These are phyloP conservation scores for Hippocampus mohnikei DNA, from an alignment of 2,113 vertebrate species.

Conservation along the genomic window DNA sequence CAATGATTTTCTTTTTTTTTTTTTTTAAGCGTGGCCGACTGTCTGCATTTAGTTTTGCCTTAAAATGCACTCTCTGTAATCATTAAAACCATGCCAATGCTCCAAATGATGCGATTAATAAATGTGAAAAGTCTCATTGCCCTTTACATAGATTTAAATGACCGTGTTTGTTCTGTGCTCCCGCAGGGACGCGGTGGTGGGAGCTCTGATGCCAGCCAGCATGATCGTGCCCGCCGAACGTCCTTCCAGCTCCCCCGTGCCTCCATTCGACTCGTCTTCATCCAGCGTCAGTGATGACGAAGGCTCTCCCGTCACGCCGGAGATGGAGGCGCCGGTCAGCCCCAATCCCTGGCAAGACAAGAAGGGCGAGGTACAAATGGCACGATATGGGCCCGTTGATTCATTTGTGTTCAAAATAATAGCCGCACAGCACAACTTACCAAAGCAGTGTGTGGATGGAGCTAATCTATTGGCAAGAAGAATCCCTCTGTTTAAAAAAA, in stretches of 20 bases:
- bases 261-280: slow-evolving; percentile 78
- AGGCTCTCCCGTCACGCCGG: slow-evolving; percentile 73
- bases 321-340: slow-evolving; percentile 83
- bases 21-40: too few relatives aligned
- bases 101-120: too few relatives aligned
- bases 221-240: slow-evolving; percentile 95
- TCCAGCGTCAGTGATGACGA: slow-evolving; percentile 83
- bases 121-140: too few relatives aligned
- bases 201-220: slow-evolving; percentile 91
- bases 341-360: slow-evolving; percentile 93
- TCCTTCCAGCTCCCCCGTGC: slow-evolving; percentile 82
- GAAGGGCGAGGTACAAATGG: slow-evolving; percentile 82
- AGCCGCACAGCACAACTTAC: background rate
- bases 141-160: background rate
- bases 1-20: too few relatives aligned
- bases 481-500: background rate
- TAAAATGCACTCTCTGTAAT: too few relatives aligned
- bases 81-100: too few relatives aligned
- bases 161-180: slow-evolving; percentile 5
- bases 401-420: background rate
- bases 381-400: background rate
- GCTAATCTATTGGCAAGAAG: too few relatives aligned
- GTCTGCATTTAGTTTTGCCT: too few relatives aligned
- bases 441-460: too few relatives aligned
- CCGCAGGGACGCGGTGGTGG: slow-evolving; percentile 88